Evolutionary conservation across 2,888 invertebrate species (phyloP), one percentile per base, ranked within the genome.

Genomic region (Chloroclystis v-ata): DNA sequence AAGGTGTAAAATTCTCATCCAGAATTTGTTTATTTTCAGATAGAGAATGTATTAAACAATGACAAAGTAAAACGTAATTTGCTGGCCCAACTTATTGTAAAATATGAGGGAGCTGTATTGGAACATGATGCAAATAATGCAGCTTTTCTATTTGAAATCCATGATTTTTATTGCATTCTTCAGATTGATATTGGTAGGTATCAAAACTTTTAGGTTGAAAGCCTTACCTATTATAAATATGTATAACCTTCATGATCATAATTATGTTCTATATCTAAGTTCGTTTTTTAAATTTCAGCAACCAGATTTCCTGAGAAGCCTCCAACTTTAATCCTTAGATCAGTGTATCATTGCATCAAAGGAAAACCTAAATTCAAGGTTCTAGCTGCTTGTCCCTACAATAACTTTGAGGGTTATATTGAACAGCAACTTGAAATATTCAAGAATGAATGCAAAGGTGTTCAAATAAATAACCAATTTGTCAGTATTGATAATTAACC

Each of bases 161-260:
- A 90, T 61, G 89, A 89, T 65, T 91, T 91, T 67, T 89, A 90
- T 69, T 92, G 91, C 80, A 82, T 92, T 37, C 75, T 92, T 16
- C 85, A 89, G 54, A 87, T 92, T 55, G 82, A 80, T 51, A 78
- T 90, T 59, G 88, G 90, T 89, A 68, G 62, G 40, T 11, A 14
- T 12, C 10, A 28, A 39, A 38, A 8, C 30, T 13, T 13, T 12
- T 13, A 8, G 11, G 6, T 13, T 30, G n/a, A n/a, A n/a, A n/a
- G n/a, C n/a, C n/a, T n/a, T n/a, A n/a, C n/a, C n/a, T n/a, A n/a
- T n/a, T n/a, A n/a, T n/a, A n/a, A n/a, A n/a, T n/a, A n/a, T n/a
- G n/a, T n/a, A n/a, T n/a, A n/a, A n/a, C n/a, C 13, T 13, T 13
- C 9, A 9, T 30, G 13, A 12, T 13, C 8, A 13, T 30, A 2